Base-by-base conservation (phyloP, 2,888 invertebrate species). In the Epirrhoe alternata region DNA sequence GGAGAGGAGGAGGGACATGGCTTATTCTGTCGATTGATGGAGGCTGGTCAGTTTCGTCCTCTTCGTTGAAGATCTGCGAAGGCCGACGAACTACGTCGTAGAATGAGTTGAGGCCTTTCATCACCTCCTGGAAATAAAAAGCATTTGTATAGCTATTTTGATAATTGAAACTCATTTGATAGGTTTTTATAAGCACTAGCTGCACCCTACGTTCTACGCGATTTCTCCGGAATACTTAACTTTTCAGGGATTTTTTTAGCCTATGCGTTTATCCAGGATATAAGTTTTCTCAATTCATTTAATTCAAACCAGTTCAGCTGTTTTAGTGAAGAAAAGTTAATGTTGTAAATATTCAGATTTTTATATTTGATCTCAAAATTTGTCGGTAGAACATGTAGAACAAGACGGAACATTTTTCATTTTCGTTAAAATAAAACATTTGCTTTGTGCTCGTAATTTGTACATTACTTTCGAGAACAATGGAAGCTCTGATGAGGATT, bases 81-180 rank as follows among this genome's bases (percentile, higher is more conserved):
- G 97, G 96, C 38, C 97, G 94, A 14, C 97, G 94, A 65, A 96
- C 97, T 24, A 96, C 95, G 75, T 97, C 97, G 88, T 97, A 97
- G 73, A 97, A 95, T 59, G 96, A 94, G 80, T 97, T 97, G 17
- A 97, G 94, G 0, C 97, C 97, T 81, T 96, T 97, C 95, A 97
- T 96, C 57, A 97, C 95, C 84, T 97, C 97, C 95, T 97, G 90
- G 6, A 92, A 42, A 35, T 56, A 61, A 12, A 12, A 52, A 24
- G 30, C n/a, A 63, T 51, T 67, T 42, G 38, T 12, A 12, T 12
- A 42, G 47, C 12, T 12, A 47, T 14, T 5, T 12, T 42, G 24
- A 3, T 24, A 3, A 24, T 24, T 24, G 3, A 24, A 2, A n/a
- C n/a, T n/a, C n/a, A 24, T 24, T 3, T 24, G 24, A 24, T 24